A percentile compares a stretch with the other conserved stretches of the same genome.
Evolutionary conservation across 2,888 invertebrate species (phyloP).

Genomic region (Epirrhoe tristata): DNA sequence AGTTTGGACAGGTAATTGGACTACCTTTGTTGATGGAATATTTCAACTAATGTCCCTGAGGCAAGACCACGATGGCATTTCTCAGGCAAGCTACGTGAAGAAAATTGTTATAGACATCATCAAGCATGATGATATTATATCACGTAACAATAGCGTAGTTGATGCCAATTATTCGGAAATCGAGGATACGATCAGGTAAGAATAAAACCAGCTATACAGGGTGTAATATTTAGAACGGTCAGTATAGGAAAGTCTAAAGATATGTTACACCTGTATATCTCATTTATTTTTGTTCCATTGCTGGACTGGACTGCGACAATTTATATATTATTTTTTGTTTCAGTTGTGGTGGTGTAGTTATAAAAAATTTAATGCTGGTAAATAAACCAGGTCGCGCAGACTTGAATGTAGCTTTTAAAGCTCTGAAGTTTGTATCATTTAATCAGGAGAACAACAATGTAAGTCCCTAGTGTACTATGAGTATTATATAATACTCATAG

Average conservation of each 20-base stretch:
- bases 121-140: slow-evolving; percentile 26
- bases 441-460: slow-evolving; percentile 14
- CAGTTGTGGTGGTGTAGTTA: slow-evolving; percentile 63
- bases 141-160: not conserved
- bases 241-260: no score
- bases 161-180: slow-evolving; percentile 5
- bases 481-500: not conserved
- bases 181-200: slow-evolving; percentile 53
- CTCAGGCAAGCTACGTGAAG: slow-evolving; percentile 83
- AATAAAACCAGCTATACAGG: not conserved
- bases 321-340: not conserved
- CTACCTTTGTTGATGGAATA: slow-evolving; percentile 92
- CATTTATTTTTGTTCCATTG: no score
- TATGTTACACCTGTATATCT: no score
- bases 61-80: slow-evolving; percentile 84
- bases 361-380: slow-evolving; percentile 54
- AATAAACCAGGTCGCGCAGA: slow-evolving; percentile 48
- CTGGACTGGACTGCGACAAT: no score
- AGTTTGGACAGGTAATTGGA: slow-evolving; percentile 91
- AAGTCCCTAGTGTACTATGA: not conserved
- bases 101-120: slow-evolving; percentile 54
- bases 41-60: slow-evolving; percentile 90
- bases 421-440: slow-evolving; percentile 34
- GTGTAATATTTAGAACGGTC: no score
- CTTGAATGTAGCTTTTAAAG: slow-evolving; percentile 54